These are phyloP conservation scores for Psittacus erithacus DNA, from an alignment of 2,113 vertebrate genomes.

Conservation along the genomic window DNA sequence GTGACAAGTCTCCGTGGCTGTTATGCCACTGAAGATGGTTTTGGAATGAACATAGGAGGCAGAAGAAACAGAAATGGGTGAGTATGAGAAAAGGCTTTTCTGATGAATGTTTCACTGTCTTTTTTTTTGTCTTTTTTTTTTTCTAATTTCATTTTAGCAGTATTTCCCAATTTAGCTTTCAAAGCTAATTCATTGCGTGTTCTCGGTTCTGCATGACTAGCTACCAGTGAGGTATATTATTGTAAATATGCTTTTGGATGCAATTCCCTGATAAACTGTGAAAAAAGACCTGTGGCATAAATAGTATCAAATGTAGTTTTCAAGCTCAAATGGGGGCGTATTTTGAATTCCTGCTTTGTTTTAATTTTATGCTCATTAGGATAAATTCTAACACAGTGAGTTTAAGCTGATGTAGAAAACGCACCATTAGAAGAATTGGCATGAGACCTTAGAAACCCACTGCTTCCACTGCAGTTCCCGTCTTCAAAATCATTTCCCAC, in stretches of 20 bases:
- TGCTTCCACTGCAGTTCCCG: neutral
- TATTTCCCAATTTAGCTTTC: neutral
- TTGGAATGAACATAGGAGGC: neutral
- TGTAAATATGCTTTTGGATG: neutral
- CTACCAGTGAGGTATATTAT: neutral
- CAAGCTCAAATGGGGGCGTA: neutral
- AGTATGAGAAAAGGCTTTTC: neutral
- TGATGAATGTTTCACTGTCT: accelerated
- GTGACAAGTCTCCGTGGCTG: neutral
- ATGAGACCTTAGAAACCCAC: neutral
- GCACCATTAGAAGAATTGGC: neutral
- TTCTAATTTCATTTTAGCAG: neutral
- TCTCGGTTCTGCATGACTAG: neutral
- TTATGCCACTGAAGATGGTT: neutral
- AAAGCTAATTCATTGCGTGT: neutral
- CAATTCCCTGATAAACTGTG: neutral
- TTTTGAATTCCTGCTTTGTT: neutral
- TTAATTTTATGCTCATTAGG: neutral
- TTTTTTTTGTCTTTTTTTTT: neutral
- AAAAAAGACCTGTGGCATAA: neutral
- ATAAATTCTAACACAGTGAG: neutral
- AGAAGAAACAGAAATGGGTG: neutral
- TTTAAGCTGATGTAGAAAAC: neutral
- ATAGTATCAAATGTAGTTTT: neutral
- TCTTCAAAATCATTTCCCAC: neutral